Percentiles rank a stretch among this genome's conserved stretches.
These are phyloP conservation scores for Ernsta delagoae DNA, from an alignment of 2,888 invertebrate species.

Conservation along the genomic window DNA sequence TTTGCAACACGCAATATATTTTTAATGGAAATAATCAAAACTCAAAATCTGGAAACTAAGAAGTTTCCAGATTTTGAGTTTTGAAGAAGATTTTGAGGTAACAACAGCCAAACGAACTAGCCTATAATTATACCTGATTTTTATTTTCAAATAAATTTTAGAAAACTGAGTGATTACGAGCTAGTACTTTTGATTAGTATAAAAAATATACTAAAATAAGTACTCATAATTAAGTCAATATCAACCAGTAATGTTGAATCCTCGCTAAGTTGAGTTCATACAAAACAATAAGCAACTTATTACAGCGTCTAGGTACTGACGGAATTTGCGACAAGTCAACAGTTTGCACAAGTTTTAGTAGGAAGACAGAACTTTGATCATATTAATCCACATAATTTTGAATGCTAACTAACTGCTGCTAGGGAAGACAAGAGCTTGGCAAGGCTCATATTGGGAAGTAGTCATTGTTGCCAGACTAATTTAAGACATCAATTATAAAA, in stretches of 20 bases:
- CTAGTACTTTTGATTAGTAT: too few relatives aligned
- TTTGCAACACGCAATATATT: too few relatives aligned
- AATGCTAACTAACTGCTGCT: constrained; percentile 29
- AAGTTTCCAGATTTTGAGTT: too few relatives aligned
- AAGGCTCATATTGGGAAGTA: constrained; percentile 11
- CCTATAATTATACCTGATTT: too few relatives aligned
- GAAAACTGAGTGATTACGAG: too few relatives aligned
- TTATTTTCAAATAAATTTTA: too few relatives aligned
- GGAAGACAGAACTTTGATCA: constrained; percentile 32
- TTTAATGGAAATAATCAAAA: too few relatives aligned
- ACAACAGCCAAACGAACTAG: too few relatives aligned
- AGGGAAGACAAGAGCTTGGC: constrained; percentile 8
- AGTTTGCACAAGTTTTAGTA: constrained; percentile 32
- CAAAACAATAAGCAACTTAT: constrained; percentile 7
- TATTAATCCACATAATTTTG: constrained; percentile 32
- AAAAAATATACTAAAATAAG: too few relatives aligned
- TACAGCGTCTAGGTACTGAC: constrained; percentile 16
- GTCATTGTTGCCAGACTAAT: constrained; percentile 9
- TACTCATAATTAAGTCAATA: not conserved
- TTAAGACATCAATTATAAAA: not conserved
- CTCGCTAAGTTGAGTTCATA: constrained; percentile 2
- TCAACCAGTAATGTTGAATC: not conserved
- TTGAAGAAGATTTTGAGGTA: too few relatives aligned
- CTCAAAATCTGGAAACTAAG: too few relatives aligned
- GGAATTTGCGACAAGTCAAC: constrained; percentile 25